Evolutionary conservation across 2,113 vertebrate species (phyloP).

Genomic region (Nothobranchius kuhntae): DNA sequence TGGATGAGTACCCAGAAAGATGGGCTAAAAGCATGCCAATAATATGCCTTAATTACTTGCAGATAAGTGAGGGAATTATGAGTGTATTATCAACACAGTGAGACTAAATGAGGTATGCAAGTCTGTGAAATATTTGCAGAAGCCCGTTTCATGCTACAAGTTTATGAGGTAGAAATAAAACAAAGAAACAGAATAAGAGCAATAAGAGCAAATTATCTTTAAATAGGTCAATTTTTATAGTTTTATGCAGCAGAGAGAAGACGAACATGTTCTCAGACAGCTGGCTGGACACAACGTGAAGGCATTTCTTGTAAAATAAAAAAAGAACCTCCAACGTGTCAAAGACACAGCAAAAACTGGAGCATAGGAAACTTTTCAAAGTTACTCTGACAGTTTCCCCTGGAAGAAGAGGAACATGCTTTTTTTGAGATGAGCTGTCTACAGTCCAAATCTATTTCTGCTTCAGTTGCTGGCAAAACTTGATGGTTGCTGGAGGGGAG

Average conservation of each 20-base stretch:
- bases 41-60: slow-evolving; percentile 47
- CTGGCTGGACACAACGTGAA: slow-evolving; percentile 19
- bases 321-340: slow-evolving; percentile 45
- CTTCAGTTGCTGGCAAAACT: slow-evolving; percentile 51
- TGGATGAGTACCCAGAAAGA: slow-evolving; percentile 25
- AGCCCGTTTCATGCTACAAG: background rate
- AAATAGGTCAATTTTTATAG: background rate
- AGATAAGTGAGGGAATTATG: slow-evolving; percentile 54
- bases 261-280: slow-evolving; percentile 22
- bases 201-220: background rate
- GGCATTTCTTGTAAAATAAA: slow-evolving; percentile 19
- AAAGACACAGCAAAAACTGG: slow-evolving; percentile 30
- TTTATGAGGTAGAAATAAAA: slow-evolving; percentile 18
- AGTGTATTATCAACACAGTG: slow-evolving; percentile 32
- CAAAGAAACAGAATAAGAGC: slow-evolving; percentile 14
- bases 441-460: slow-evolving; percentile 69
- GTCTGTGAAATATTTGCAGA: slow-evolving; percentile 25
- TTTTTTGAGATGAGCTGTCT: slow-evolving; percentile 59
- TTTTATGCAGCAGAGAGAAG: background rate
- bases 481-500: slow-evolving; percentile 44
- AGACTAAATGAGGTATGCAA: slow-evolving; percentile 42
- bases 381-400: slow-evolving; percentile 41
- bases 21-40: slow-evolving; percentile 31
- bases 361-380: slow-evolving; percentile 54
- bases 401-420: slow-evolving; percentile 43